Conservation (phyloP, 2,888 invertebrate genomes). For the Mimas tiliae region DNA sequence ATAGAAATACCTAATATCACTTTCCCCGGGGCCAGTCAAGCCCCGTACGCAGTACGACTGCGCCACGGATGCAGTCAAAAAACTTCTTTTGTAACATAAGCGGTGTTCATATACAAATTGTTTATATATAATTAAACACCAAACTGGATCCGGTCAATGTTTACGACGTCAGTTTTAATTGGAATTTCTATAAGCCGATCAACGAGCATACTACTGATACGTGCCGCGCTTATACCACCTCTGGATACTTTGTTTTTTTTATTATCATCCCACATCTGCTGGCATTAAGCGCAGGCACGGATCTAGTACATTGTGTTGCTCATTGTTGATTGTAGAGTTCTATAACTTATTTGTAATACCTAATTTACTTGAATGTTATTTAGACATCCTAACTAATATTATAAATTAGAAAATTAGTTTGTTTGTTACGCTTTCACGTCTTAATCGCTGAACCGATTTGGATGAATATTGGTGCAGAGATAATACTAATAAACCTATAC, state of each 20-base stretch:
- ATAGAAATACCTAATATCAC: too few relatives aligned
- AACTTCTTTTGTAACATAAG: not conserved
- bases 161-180: conserved; percentile 45
- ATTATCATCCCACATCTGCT: conserved; percentile 26
- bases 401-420: too few relatives aligned
- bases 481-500: too few relatives aligned
- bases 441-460: too few relatives aligned
- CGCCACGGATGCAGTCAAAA: not conserved
- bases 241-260: conserved; percentile 19
- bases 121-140: conserved; percentile 45
- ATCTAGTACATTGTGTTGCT: conserved; percentile 5
- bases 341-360: not conserved
- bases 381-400: not conserved
- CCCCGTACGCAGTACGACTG: too few relatives aligned
- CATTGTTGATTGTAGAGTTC: not conserved
- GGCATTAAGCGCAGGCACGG: conserved; percentile 6
- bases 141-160: conserved; percentile 35
- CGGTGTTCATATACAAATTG: conserved; percentile 31
- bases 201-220: conserved; percentile 26
- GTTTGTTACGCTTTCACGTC: too few relatives aligned
- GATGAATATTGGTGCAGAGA: too few relatives aligned
- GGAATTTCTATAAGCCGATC: conserved; percentile 46
- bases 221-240: conserved; percentile 20
- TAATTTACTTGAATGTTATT: too few relatives aligned
- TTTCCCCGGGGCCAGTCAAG: too few relatives aligned